These are phyloP conservation scores for Crematogaster levior DNA, from an alignment of 2,888 invertebrate species.

Conservation along the genomic window DNA sequence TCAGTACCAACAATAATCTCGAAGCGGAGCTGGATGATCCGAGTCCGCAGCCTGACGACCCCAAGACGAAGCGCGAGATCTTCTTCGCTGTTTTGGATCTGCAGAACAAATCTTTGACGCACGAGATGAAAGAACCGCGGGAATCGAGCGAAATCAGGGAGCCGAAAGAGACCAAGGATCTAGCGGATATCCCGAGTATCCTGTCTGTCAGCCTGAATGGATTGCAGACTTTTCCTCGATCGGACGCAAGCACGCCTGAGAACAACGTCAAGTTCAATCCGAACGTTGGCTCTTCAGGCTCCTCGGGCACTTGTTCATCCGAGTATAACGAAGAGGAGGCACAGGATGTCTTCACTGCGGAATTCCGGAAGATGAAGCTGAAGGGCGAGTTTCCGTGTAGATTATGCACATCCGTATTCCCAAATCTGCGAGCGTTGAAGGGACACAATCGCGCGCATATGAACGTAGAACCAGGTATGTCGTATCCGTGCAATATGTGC, in stretches of 20 bases:
- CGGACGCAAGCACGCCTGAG: constrained; percentile 79
- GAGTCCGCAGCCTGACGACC: constrained; percentile 86
- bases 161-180: constrained; percentile 88
- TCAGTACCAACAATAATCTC: constrained; percentile 45
- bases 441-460: constrained; percentile 96
- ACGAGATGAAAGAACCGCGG: constrained; percentile 70
- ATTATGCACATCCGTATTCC: constrained; percentile 94
- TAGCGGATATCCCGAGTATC: constrained; percentile 95
- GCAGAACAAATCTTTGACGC: constrained; percentile 89
- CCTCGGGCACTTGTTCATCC: constrained; percentile 80
- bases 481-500: constrained; percentile 97
- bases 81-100: constrained; percentile 94
- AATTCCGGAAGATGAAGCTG: constrained; percentile 95
- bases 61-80: constrained; percentile 89
- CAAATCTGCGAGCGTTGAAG: constrained; percentile 95
- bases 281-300: constrained; percentile 78
- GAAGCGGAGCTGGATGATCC: constrained; percentile 1
- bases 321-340: constrained; percentile 89
- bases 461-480: constrained; percentile 89
- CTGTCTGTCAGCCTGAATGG: constrained; percentile 89
- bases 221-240: constrained; percentile 76
- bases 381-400: constrained; percentile 96
- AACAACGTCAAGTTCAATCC: constrained; percentile 73
- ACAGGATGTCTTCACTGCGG: constrained; percentile 94
- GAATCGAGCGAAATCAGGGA: constrained; percentile 15